Evolutionary conservation across 2,797 vertebrate species (phyloP), one percentile per base, ranked within the genome.

Genomic region (Pseudochirops corinnae): DNA sequence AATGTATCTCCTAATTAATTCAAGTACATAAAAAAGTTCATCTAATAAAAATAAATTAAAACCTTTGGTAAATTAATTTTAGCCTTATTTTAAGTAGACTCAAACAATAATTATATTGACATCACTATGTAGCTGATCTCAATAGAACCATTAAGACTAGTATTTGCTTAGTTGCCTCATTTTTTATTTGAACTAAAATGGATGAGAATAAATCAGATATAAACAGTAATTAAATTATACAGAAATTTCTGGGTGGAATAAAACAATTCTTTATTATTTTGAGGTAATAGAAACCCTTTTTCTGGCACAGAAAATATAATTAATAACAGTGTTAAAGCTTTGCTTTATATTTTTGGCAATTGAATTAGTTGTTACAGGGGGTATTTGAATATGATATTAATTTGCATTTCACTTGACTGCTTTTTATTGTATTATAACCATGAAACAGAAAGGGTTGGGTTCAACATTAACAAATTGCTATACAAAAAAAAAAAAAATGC

Each of bases 181-280:
- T 98, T 87, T 87, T 97, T 94, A 93, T 97, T 91, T 93, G 93
- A 97, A 82, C 24, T 55, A 82, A 94, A 26, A 93, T 12, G 93
- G 29, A 94, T 97, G 94, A 97, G 39, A 21, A 91, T 96, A 96
- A 97, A 96, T 62, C 53, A 92, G 97, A 97, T 97, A 94, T 95
- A 97, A 97, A 95, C 96, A 97, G 14, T 95, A 18, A 97, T 97
- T 98, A 98, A 90, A 97, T 97, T 97, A 97, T 92, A 91, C 53
- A 97, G 55, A 96, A n/a, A 33, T 98, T 97, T 97, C 55, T 96
- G 31, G 94, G 26, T 94, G 21, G 97, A 98, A 97, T 93, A 95
- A 97, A 98, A 52, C 50, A 97, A 97, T 16, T 96, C 96, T 96
- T 97, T 95, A 97, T 67, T 94, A 87, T 97, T 97, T 94, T 90